phyloP scores from a whole-genome alignment of 2,113 vertebrate genomes.

The Nothocercus julius region DNA sequence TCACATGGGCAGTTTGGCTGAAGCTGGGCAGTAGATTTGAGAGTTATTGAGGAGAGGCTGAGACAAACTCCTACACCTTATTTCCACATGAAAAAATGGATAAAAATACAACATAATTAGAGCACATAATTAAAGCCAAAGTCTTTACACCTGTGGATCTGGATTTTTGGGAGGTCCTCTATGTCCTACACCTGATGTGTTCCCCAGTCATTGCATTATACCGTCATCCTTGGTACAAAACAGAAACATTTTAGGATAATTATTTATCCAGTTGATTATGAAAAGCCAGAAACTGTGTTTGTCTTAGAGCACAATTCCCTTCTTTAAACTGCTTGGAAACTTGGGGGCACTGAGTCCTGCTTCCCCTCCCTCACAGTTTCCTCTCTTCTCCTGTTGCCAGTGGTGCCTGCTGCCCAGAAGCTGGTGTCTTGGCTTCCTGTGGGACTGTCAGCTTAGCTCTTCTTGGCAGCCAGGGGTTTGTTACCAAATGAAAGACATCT shows the following conservation, averaged over 20 bases:
- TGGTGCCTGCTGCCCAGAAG: background rate
- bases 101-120: background rate
- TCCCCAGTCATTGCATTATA: background rate
- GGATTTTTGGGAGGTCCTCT: background rate
- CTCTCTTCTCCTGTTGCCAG: background rate
- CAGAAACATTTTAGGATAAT: background rate
- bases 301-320: background rate
- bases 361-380: background rate
- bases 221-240: background rate
- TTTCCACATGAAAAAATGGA: conserved; percentile 17
- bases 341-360: conserved; percentile 10
- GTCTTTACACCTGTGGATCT: background rate
- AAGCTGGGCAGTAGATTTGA: background rate
- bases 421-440: conserved; percentile 31
- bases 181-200: background rate
- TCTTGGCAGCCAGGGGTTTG: conserved; percentile 43
- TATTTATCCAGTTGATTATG: background rate
- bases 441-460: background rate
- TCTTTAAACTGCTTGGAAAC: conserved; percentile 13
- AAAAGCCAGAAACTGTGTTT: background rate
- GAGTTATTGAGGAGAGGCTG: background rate
- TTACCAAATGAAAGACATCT: conserved; percentile 34
- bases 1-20: background rate
- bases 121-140: background rate
- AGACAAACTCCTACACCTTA: background rate